Evolutionary conservation across 2,113 vertebrate species (phyloP).

Genomic region (Gila orcuttii): DNA sequence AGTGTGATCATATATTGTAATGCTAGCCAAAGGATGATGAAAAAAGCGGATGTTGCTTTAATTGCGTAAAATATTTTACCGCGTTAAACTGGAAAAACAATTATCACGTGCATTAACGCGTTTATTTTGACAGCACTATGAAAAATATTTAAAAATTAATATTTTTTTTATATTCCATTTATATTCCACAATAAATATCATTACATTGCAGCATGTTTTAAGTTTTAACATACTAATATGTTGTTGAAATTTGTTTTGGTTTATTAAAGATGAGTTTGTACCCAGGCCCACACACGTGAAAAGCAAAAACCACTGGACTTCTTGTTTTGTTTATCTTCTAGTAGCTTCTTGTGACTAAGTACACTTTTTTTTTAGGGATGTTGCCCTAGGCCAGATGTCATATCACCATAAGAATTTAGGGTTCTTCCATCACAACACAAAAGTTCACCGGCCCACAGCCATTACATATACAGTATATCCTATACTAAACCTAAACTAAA

Average conservation of each 20-base stretch:
- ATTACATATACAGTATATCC: too few species aligned
- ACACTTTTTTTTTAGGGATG: background rate
- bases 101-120: too few species aligned
- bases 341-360: background rate
- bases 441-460: background rate
- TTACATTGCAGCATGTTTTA: background rate
- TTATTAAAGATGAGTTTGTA: background rate
- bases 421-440: background rate
- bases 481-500: too few species aligned
- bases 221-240: background rate
- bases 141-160: background rate
- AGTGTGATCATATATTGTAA: too few species aligned
- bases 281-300: background rate
- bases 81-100: too few species aligned
- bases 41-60: too few species aligned
- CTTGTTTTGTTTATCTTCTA: constrained; percentile 9
- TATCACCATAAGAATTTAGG: background rate
- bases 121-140: background rate
- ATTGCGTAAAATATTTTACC: too few species aligned
- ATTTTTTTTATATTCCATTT: background rate
- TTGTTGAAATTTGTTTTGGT: background rate
- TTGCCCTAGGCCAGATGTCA: background rate
- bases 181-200: background rate
- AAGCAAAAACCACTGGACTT: background rate
- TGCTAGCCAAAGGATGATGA: too few species aligned